Base-by-base conservation (phyloP, 2,797 vertebrate species). In the Parauchenoglanis ngamensis region DNA sequence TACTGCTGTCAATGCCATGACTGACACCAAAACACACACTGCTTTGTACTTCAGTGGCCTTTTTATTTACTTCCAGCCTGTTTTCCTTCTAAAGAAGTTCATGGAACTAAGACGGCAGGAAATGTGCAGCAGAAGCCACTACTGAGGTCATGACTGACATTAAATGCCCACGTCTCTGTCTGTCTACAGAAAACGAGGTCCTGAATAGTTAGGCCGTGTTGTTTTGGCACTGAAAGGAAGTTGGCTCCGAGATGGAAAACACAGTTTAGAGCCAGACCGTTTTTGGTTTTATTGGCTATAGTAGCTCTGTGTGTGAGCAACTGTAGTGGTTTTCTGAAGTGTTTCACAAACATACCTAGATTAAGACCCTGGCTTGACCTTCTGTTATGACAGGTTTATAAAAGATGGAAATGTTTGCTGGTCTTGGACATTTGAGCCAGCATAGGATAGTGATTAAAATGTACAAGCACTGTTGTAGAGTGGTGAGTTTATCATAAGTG, bases 111-210 rank as follows among this genome's bases (percentile, higher is more conserved):
- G 31, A 59, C 4, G 10, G 17, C 70, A 61, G n/a, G 57, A 76
- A 87, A 87, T 10, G 23, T 49, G 23, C 35, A 57, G 59, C 19
- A n/a, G 61, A 56, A 31, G 11, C 63, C 49, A 57, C 6, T 61
- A 44, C 31, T 84, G 23, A 56, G 6, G 1, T 59, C 21, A n/a
- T 70, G 77, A 15, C 75, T 0, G 35, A n/a, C 72, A 31, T 88
- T 12, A 78, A 49, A 35, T 8, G 63, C 59, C 25, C 59, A 52
- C 7, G n/a, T 31, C 19, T 54, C 17, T 10, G n/a, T 44, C 63
- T 46, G 17, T 57, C 6, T 44, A 10, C 44, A 80, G 85, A 61
- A 89, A 84, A 54, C 65, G 12, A 81, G 81, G 49, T 10, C 49
- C 12, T 76, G 57, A 83, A 79, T 80, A 31, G 59, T 46, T 57